Conservation (phyloP, 1,140 invertebrate genomes). For the Drosophila micromelanica region DNA sequence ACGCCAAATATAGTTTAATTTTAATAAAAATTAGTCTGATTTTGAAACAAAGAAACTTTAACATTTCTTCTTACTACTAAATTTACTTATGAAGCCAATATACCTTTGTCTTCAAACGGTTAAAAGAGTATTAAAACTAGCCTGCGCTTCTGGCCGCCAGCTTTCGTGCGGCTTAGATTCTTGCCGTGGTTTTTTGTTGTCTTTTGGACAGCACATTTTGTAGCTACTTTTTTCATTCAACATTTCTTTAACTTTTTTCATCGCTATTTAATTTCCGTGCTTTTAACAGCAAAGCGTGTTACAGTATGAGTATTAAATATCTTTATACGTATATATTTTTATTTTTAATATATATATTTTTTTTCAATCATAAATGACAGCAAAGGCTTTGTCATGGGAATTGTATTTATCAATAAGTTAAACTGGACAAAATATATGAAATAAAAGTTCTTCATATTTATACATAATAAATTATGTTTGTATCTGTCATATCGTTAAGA, state of each 20-base stretch:
- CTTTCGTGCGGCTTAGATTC: constrained; percentile 55
- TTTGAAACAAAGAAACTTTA: too few species aligned
- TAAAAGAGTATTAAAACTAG: constrained; percentile 21
- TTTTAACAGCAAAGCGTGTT: constrained; percentile 15
- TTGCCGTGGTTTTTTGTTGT: constrained; percentile 39
- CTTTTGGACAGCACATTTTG: constrained; percentile 24
- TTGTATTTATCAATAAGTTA: background rate
- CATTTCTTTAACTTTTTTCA: constrained; percentile 32
- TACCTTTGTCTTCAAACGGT: background rate
- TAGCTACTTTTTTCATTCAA: constrained; percentile 37
- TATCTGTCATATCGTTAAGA: too few species aligned
- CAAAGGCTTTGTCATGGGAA: background rate
- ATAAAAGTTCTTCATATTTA: background rate
- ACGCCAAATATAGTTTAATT: too few species aligned
- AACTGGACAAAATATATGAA: background rate
- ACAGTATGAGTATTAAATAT: constrained; percentile 9
- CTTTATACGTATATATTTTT: background rate
- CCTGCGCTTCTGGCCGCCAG: constrained; percentile 36
- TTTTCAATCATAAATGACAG: too few species aligned
- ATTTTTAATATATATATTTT: too few species aligned
- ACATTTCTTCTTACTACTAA: too few species aligned
- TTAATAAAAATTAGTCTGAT: too few species aligned
- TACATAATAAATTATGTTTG: too few species aligned
- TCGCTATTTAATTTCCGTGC: constrained; percentile 43
- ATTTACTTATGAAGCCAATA: background rate